Evolutionary conservation across 2,888 invertebrate genomes (phyloP).

Genomic region (Ormyrus pomaceus): DNA sequence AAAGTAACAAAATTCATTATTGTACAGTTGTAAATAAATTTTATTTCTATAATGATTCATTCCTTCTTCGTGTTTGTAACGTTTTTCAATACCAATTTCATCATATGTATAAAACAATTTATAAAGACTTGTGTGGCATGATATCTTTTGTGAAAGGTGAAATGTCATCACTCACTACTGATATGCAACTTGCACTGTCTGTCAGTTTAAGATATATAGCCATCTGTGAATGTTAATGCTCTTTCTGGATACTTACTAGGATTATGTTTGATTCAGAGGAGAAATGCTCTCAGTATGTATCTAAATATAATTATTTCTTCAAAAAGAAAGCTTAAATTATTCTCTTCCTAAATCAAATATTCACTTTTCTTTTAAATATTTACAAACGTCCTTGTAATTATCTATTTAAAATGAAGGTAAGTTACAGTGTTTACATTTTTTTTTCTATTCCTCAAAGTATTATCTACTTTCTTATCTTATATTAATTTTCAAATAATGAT

Average conservation of each 20-base stretch:
- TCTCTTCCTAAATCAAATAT: conserved; percentile 1
- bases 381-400: conserved; percentile 1
- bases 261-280: conserved; percentile 58
- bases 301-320: conserved; percentile 32
- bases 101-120: conserved; percentile 41
- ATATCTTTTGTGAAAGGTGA: conserved; percentile 62
- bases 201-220: conserved; percentile 62
- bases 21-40: conserved; percentile 60
- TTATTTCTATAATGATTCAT: conserved; percentile 48
- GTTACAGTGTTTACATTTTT: conserved; percentile 46
- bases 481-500: background rate
- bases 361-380: background rate
- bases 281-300: conserved; percentile 68
- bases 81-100: conserved; percentile 33
- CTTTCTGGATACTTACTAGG: conserved; percentile 62
- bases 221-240: conserved; percentile 63
- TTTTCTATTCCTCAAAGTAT: background rate
- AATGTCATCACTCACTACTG: conserved; percentile 64
- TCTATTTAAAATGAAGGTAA: conserved; percentile 51
- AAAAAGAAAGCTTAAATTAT: conserved; percentile 33
- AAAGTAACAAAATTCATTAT: conserved; percentile 25
- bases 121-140: conserved; percentile 20
- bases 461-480: background rate
- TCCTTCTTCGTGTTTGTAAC: conserved; percentile 20
- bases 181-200: conserved; percentile 57